Base-by-base conservation (phyloP, 2,888 invertebrate species). In the Stenchaetothrips biformis region DNA sequence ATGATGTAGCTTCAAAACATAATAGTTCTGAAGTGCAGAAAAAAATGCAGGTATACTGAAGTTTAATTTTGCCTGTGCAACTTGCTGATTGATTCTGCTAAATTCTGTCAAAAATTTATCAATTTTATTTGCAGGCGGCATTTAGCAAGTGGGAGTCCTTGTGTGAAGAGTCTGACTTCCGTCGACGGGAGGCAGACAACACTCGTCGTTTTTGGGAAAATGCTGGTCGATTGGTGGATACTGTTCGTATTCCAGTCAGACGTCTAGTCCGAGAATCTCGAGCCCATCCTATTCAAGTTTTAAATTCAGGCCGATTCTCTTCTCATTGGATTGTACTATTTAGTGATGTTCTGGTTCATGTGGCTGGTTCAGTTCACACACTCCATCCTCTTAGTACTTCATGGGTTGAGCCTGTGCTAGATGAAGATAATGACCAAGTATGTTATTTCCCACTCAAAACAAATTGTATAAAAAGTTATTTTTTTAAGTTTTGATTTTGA, bases 261-360 rank as follows among this genome's bases (percentile, higher is more conserved):
- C 89, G 96, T n/a, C 87, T 96, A 67, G 89, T 96, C 80, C 88
- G 93, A 81, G 95, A 95, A 84, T 95, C 95, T 1, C 91, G 91
- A 83, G 89, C 91, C 9, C 89, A 92, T 83, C 92, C 92, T 0
- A 86, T 96, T 3, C 91, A 90, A 83, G 87, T 95, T 81, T 88
- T 90, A 6, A 92, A 92, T 84, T 91, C 92, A 48, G 91, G 93
- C 37, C 89, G 93, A 82, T 93, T 95, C 86, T 92, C 93, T 7
- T 91, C 92, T 0, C 93, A 94, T 84, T 92, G 92, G 89, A 95
- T 96, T 84, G 90, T 96, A 83, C 88, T 96, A 79, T 91, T 96
- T 85, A 94, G 92, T 81, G 96, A 96, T 86, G 88, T 93, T 80
- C 92, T 96, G 82, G 90, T 95, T 81, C 95, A 95, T 85, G 88